phyloP scores from a whole-genome alignment of 2,888 invertebrate species.

The Glomeris marginata region DNA sequence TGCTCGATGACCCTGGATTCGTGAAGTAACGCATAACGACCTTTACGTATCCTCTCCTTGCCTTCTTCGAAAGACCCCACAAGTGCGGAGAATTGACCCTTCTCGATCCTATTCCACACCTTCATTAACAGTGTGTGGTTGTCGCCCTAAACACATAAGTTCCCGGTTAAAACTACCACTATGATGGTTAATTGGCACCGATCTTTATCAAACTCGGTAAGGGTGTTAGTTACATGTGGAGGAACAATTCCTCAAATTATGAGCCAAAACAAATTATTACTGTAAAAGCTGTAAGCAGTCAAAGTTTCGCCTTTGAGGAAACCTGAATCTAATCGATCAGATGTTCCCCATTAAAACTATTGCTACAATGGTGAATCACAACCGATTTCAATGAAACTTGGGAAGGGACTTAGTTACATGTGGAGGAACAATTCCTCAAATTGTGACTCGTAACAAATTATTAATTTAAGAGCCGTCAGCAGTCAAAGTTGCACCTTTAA shows the following conservation, averaged over 20 bases:
- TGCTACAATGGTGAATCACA: no score
- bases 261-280: no score
- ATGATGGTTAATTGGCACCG: neutral
- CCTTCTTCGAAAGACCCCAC: conserved; percentile 9
- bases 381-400: no score
- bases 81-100: conserved; percentile 1
- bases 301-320: neutral
- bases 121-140: conserved; percentile 5
- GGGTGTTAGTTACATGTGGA: no score
- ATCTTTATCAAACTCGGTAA: no score
- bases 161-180: neutral
- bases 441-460: no score
- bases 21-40: conserved; percentile 5
- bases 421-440: no score
- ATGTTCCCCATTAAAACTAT: no score
- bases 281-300: no score
- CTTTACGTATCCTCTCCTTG: conserved; percentile 6
- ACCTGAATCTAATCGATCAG: conserved; percentile 12
- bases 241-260: no score
- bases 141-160: neutral
- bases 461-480: no score
- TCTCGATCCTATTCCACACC: conserved; percentile 7
- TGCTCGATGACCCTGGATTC: conserved; percentile 8
- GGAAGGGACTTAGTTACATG: no score
- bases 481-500: neutral